Evolutionary conservation across 2,797 vertebrate species (phyloP).

Genomic region (Meriones psammophilus): DNA sequence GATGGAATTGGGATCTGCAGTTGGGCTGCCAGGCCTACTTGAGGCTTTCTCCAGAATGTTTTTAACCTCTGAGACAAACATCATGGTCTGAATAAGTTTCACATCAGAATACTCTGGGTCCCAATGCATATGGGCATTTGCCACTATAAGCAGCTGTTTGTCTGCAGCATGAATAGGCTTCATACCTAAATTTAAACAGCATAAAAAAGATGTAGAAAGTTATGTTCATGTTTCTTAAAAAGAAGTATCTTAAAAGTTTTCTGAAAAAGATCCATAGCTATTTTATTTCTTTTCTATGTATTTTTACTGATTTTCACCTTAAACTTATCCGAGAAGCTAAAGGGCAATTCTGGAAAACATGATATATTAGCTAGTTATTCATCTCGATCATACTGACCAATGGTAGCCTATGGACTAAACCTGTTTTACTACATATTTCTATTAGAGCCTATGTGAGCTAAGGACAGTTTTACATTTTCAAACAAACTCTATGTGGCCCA

Average conservation of each 20-base stretch:
- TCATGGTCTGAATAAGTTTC: constrained; percentile 99
- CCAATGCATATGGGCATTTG: constrained; percentile 99
- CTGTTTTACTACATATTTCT: constrained; percentile 3
- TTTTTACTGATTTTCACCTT: constrained; percentile 26
- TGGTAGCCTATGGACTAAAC: constrained; percentile 24
- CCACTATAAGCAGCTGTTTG: constrained; percentile 95
- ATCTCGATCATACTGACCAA: background rate
- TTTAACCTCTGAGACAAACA: constrained; percentile 99
- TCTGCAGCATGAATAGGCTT: constrained; percentile 92
- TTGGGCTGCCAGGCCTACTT: constrained; percentile 90
- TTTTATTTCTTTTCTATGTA: constrained; percentile 54
- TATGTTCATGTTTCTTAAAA: constrained; percentile 58
- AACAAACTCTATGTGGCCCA: background rate
- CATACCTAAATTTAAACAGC: constrained; percentile 88
- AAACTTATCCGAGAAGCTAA: constrained; percentile 30
- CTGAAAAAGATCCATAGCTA: background rate
- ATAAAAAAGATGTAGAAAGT: constrained; percentile 57
- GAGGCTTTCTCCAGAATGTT: constrained; percentile 96
- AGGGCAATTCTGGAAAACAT: constrained; percentile 49
- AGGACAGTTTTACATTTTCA: constrained; percentile 49
- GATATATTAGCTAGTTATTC: constrained; percentile 18
- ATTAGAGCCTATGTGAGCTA: background rate
- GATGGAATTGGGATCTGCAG: constrained; percentile 93
- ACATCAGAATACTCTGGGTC: constrained; percentile 99
- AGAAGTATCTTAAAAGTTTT: constrained; percentile 28